Percentiles rank a stretch among this genome's conserved stretches.
Conservation (phyloP, 2,797 vertebrate species). For the Holocentrus rufus region DNA sequence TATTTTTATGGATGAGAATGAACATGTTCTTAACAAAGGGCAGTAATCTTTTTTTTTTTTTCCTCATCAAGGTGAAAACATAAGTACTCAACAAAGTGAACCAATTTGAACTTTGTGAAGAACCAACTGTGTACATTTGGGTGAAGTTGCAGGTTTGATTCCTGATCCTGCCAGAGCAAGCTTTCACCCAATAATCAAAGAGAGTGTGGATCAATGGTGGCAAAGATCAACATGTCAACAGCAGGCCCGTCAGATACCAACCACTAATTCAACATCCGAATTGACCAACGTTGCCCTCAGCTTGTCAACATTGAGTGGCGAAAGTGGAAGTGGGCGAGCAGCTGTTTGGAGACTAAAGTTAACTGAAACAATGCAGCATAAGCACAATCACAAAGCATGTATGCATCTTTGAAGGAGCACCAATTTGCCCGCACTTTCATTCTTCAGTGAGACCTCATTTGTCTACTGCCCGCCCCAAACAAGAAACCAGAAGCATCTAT, state of each 20-base stretch:
- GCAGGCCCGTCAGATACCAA: slow-evolving; percentile 43
- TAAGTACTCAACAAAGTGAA: not conserved
- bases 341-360: slow-evolving; percentile 50
- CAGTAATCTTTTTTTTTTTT: slow-evolving; percentile 11
- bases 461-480: slow-evolving; percentile 46
- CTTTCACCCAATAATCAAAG: slow-evolving; percentile 72
- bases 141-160: slow-evolving; percentile 32
- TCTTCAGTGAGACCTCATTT: slow-evolving; percentile 53
- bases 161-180: slow-evolving; percentile 65
- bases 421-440: slow-evolving; percentile 53
- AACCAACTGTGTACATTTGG: slow-evolving; percentile 31
- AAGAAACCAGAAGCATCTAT: slow-evolving; percentile 35
- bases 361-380: slow-evolving; percentile 50
- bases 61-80: slow-evolving; percentile 38
- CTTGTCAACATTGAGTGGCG: slow-evolving; percentile 29
- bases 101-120: slow-evolving; percentile 36
- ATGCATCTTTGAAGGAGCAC: slow-evolving; percentile 41
- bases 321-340: not conserved
- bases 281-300: slow-evolving; percentile 49
- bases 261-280: slow-evolving; percentile 52
- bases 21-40: not conserved
- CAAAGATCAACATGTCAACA: slow-evolving; percentile 68
- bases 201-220: slow-evolving; percentile 58
- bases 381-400: slow-evolving; percentile 61
- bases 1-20: too few species aligned